phyloP scores from a whole-genome alignment of 2,113 vertebrate genomes.

The Ictalurus punctatus region DNA sequence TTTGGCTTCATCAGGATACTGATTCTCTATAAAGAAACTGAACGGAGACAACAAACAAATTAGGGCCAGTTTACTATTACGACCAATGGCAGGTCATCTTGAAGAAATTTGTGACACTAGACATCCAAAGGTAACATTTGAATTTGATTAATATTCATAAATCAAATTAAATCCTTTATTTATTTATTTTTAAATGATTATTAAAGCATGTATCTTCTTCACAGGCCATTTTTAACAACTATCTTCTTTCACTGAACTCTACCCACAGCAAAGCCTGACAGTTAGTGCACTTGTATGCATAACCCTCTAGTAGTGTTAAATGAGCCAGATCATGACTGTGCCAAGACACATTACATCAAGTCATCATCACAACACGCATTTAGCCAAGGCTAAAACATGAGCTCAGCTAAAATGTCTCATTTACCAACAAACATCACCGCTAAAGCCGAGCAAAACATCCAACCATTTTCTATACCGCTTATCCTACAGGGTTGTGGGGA shows the following conservation, averaged over 20 bases:
- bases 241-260: background rate
- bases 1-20: conserved; percentile 80
- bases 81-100: background rate
- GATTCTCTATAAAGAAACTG: conserved; percentile 82
- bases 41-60: conserved; percentile 32
- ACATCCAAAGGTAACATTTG: background rate
- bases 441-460: too few relatives aligned
- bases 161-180: background rate
- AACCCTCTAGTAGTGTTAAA: background rate
- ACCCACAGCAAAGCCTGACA: background rate
- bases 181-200: background rate
- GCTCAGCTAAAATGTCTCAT: background rate
- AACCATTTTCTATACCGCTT: too few relatives aligned
- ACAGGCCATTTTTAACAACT: background rate
- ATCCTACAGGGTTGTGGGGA: too few relatives aligned
- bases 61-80: background rate
- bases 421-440: too few relatives aligned
- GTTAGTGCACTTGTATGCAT: background rate
- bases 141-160: background rate
- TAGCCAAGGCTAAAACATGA: too few relatives aligned
- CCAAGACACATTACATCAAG: too few relatives aligned
- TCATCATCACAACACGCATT: too few relatives aligned
- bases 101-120: background rate
- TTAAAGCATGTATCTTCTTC: background rate
- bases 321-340: background rate